phyloP scores from a whole-genome alignment of 2,888 invertebrate species.

The Cremastobaeus sp. region DNA sequence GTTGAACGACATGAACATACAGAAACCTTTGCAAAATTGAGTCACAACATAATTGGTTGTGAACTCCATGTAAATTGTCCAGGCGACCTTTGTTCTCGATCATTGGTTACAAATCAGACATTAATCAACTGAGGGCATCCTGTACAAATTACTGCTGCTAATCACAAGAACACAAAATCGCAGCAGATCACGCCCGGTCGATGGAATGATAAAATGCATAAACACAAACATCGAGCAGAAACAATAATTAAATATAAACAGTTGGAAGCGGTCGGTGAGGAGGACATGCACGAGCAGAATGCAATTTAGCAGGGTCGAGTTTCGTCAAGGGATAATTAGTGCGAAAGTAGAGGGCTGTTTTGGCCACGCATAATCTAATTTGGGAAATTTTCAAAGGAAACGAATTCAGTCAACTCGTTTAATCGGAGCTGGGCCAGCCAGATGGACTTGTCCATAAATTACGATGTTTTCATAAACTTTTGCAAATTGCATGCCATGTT shows the following conservation, averaged over 20 bases:
- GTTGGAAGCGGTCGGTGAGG: conserved; percentile 35
- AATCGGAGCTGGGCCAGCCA: conserved; percentile 30
- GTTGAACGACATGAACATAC: too few species aligned
- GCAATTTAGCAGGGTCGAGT: conserved; percentile 21
- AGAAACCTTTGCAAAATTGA: too few species aligned
- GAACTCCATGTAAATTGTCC: too few species aligned
- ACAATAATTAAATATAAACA: conserved; percentile 53
- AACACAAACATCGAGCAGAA: conserved; percentile 23
- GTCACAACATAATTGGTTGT: too few species aligned
- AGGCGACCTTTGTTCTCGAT: too few species aligned
- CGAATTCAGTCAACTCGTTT: conserved; percentile 38
- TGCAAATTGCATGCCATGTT: conserved; percentile 38
- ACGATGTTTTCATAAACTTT: conserved; percentile 56
- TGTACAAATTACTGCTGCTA: conserved; percentile 20
- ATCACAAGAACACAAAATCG: neutral
- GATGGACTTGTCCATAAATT: conserved; percentile 33
- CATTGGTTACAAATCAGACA: conserved; percentile 44
- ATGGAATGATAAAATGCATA: conserved; percentile 20
- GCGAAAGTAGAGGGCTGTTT: conserved; percentile 18
- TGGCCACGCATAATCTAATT: conserved; percentile 63
- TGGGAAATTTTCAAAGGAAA: conserved; percentile 62
- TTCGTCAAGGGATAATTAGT: conserved; percentile 59
- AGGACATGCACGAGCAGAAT: neutral
- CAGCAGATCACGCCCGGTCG: neutral
- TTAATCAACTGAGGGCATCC: conserved; percentile 42